Conservation (phyloP, 2,113 vertebrate species). For the Axis porcinus region DNA sequence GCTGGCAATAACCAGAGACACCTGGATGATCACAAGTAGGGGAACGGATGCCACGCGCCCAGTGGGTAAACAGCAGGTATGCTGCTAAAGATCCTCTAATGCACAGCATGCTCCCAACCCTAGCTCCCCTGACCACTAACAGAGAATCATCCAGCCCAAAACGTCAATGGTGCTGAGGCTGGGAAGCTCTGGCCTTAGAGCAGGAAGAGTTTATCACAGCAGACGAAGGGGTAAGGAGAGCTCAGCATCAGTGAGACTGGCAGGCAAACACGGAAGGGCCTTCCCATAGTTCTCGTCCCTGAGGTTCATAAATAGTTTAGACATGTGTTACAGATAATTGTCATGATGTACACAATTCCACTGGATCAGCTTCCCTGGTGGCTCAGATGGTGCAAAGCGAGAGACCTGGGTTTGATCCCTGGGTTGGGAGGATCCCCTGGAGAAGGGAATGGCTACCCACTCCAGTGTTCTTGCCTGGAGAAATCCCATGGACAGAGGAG, state of each 20-base stretch:
- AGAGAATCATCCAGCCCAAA: not conserved
- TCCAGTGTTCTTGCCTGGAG: not conserved
- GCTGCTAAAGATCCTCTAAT: not conserved
- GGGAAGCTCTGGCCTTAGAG: not conserved
- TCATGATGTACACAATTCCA: not conserved
- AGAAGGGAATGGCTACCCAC: not conserved
- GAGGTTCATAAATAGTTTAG: not conserved
- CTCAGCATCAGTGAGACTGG: not conserved
- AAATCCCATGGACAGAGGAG: not conserved
- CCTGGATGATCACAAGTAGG: not conserved
- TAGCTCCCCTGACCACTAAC: not conserved
- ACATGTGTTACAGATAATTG: not conserved
- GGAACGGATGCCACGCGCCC: not conserved
- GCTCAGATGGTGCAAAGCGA: not conserved
- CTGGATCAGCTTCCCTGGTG: not conserved
- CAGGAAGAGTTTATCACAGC: not conserved
- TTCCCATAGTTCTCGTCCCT: fast-evolving
- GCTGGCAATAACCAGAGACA: not conserved
- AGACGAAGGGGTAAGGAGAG: not conserved
- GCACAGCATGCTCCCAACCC: not conserved
- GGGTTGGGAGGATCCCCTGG: not conserved
- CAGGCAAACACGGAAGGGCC: not conserved
- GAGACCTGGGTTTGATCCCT: not conserved
- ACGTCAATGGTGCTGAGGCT: not conserved
- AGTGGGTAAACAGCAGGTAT: not conserved